Base-by-base conservation (phyloP, 2,888 invertebrate species). In the Parasteatoda lunata region DNA sequence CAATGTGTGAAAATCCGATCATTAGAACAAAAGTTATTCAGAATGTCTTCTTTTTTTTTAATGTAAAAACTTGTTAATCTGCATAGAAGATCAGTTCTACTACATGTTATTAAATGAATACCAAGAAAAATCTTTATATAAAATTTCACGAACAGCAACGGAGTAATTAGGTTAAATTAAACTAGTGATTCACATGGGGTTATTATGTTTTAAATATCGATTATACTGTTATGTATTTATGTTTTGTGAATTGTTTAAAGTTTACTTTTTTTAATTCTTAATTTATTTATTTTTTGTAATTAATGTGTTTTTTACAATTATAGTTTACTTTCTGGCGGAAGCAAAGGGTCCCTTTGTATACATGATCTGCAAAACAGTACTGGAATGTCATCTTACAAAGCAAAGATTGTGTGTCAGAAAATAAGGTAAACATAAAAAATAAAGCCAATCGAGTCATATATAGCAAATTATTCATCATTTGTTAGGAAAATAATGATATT, bases 291-390 rank as follows among this genome's bases (percentile, higher is more conserved):
- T 77, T 30, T 30, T 30, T 30, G 30, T 30, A 30, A 30, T 30
- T 30, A 30, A 30, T 30, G 30, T 30, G 30, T 30, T 30, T 30
- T 2, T 30, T 30, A 30, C 30, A 78, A 82, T 89, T 91, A 49
- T 90, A 93, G 93, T 89, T 90, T 93, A 51, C 89, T 93, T 6
- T 92, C 93, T 49, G 93, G 93, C 54, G 91, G 91, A 5, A 91
- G 91, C 11, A 92, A 92, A 91, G 93, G 93, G n/a, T 91, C 90
- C 47, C 90, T 93, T 47, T 91, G 90, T 51, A 92, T 93, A 78
- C 92, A 93, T 90, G 93, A 93, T 89, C 85, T 92, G 3, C 90
- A 91, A 69, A 92, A 92, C 88, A 89, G 89, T 45, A 91, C 90
- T 75, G 92, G 91, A 3, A 84, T 89, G 48, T 90, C 91, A 13